phyloP scores from a whole-genome alignment of 2,888 invertebrate species.

The Eubasilissa splendida region DNA sequence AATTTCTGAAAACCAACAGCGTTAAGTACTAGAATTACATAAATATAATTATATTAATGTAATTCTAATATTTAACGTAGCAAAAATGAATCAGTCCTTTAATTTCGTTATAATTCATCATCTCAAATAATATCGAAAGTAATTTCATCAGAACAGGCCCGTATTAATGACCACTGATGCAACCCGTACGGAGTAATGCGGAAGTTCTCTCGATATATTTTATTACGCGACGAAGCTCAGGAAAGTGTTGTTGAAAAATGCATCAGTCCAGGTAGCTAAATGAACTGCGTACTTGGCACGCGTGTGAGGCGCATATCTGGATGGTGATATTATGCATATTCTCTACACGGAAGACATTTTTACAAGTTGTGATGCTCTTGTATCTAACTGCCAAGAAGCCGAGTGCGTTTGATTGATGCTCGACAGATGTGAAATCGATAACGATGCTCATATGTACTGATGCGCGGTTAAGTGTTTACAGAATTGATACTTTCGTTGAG shows the following conservation, averaged over 20 bases:
- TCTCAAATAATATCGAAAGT: conserved; percentile 15
- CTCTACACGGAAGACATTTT: conserved; percentile 23
- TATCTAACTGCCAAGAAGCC: no score
- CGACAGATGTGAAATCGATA: not conserved
- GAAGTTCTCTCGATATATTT: conserved; percentile 10
- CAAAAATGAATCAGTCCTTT: no score
- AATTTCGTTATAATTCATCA: not conserved
- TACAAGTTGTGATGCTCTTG: no score
- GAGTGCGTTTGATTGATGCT: not conserved
- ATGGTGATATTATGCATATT: conserved; percentile 9
- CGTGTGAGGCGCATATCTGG: conserved; percentile 11
- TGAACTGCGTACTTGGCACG: not conserved
- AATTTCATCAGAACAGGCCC: conserved; percentile 13
- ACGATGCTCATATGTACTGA: no score
- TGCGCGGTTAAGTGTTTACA: no score
- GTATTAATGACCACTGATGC: conserved; percentile 28
- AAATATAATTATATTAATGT: not conserved
- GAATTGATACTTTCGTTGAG: no score
- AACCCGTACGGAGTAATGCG: conserved; percentile 7
- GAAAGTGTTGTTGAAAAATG: conserved; percentile 39
- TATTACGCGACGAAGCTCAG: conserved; percentile 24
- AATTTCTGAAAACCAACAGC: no score
- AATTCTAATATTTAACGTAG: conserved; percentile 3
- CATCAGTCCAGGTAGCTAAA: not conserved
- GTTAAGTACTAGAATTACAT: not conserved